phyloP scores from a whole-genome alignment of 35 echinoderm and acorn worm genomes.

The Heliocidaris erythrogramma region DNA sequence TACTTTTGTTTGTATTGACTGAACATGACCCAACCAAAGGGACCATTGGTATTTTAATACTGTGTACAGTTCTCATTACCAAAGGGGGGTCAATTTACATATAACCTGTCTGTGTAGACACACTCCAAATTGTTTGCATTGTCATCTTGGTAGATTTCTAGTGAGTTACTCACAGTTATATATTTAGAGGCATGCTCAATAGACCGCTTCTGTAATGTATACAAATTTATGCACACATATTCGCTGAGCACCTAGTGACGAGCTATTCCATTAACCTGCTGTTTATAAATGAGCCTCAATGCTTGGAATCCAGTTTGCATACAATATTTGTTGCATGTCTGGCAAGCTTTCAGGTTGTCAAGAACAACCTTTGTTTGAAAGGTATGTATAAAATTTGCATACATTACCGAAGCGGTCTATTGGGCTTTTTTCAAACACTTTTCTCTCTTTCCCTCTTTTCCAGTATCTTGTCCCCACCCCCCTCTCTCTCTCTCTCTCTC shows the following conservation, averaged over 20 bases:
- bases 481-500: not conserved
- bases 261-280: no score
- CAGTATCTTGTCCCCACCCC: not conserved
- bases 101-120: not conserved
- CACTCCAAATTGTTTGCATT: not conserved
- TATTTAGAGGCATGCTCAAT: not conserved
- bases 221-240: no score
- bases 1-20: not conserved
- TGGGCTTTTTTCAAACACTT: not conserved
- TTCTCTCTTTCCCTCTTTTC: not conserved
- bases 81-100: slow-evolving; percentile 4
- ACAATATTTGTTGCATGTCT: no score
- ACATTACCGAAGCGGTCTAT: no score
- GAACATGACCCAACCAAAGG: not conserved
- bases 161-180: not conserved
- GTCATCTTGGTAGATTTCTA: not conserved
- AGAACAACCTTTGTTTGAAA: no score
- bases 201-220: no score
- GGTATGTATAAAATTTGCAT: no score
- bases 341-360: no score
- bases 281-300: no score
- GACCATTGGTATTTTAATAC: slow-evolving; percentile 19
- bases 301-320: no score
- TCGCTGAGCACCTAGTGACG: no score
- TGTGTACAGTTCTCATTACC: slow-evolving; percentile 37